Percentiles rank a stretch among this genome's conserved stretches.
These are phyloP conservation scores for Petromus typicus DNA, from an alignment of 2,113 vertebrate genomes.

Conservation along the genomic window DNA sequence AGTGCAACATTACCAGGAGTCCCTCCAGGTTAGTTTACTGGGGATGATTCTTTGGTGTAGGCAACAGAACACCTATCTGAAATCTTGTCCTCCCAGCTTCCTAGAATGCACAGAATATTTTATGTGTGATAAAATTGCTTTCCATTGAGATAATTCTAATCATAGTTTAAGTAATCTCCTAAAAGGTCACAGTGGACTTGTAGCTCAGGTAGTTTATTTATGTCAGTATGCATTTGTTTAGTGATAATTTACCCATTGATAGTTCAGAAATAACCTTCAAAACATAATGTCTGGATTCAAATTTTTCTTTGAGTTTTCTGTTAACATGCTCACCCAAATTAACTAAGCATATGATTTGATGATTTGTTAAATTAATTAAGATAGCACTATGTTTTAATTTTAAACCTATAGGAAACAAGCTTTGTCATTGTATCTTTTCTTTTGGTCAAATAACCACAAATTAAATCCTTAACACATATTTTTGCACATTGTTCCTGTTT, in stretches of 20 bases:
- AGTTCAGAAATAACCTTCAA: background rate
- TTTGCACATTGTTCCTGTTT: background rate
- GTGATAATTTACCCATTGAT: background rate
- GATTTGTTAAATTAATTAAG: background rate
- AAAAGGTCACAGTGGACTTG: background rate
- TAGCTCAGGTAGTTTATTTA: background rate
- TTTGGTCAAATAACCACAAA: background rate
- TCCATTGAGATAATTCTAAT: background rate
- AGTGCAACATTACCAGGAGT: background rate
- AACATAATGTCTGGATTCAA: background rate
- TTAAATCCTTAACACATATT: background rate
- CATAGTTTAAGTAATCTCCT: background rate
- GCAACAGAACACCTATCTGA: background rate
- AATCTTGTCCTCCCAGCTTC: background rate
- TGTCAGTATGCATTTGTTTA: background rate
- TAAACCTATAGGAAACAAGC: background rate
- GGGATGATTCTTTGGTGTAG: background rate
- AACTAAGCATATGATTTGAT: background rate
- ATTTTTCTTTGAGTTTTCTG: background rate
- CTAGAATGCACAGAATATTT: background rate
- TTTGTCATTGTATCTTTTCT: background rate
- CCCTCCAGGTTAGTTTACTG: background rate
- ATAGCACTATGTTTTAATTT: background rate
- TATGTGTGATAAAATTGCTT: background rate
- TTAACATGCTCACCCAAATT: background rate